Percentiles rank a stretch among this genome's conserved stretches.
Conservation (phyloP, 2,113 vertebrate genomes). For the Ibidorhyncha struthersii region DNA sequence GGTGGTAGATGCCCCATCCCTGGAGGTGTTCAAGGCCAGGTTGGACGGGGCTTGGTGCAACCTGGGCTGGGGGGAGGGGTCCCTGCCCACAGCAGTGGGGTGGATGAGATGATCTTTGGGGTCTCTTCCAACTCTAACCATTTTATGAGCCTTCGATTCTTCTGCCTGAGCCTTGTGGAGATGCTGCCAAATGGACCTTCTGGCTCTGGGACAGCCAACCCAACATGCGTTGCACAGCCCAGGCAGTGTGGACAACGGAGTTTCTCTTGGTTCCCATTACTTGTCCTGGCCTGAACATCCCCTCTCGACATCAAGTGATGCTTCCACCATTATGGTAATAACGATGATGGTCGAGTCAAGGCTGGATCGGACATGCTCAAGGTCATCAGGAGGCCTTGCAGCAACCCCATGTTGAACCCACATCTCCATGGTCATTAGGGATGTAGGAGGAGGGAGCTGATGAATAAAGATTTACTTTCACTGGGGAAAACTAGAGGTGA, state of each 20-base stretch:
- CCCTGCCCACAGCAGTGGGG: not conserved
- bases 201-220: not conserved
- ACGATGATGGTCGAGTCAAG: not conserved
- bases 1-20: not conserved
- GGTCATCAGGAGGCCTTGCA: not conserved
- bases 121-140: not conserved
- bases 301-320: not conserved
- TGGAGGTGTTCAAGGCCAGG: not conserved
- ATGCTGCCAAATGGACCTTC: not conserved
- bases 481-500: not conserved
- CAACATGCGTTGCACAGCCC: fast-evolving
- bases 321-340: fast-evolving
- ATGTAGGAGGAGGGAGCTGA: not conserved
- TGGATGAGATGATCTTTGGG: not conserved
- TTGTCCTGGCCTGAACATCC: not conserved
- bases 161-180: not conserved
- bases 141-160: not conserved
- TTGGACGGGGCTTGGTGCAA: not conserved
- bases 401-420: not conserved
- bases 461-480: not conserved
- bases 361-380: not conserved
- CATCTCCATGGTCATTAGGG: fast-evolving
- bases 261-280: not conserved
- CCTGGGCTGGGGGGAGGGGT: not conserved
- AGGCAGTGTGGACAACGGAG: not conserved